Percentiles rank a stretch among this genome's conserved stretches.
phyloP scores from a whole-genome alignment of 2,888 invertebrate species.

The Ochropleura leucogaster region DNA sequence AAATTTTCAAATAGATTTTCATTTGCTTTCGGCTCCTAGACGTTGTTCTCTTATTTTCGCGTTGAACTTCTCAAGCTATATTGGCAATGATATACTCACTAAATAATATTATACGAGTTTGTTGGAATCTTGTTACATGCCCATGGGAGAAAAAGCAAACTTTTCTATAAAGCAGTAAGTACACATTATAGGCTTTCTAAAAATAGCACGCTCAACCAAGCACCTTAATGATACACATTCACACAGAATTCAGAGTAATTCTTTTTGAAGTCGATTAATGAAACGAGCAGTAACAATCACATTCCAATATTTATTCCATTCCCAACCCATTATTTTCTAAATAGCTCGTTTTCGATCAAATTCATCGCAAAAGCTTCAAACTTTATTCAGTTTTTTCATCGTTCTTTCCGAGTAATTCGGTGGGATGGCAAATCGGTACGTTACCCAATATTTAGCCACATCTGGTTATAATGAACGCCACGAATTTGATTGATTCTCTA shows the following conservation, averaged over 20 bases:
- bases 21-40: too few species aligned
- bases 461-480: background rate
- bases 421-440: background rate
- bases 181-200: background rate
- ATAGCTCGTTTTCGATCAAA: background rate
- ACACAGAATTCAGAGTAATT: conserved; percentile 3
- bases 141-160: background rate
- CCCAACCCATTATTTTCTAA: conserved; percentile 2
- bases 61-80: background rate
- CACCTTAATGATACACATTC: background rate
- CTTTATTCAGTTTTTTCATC: background rate
- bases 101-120: too few species aligned
- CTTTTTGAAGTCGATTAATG: conserved; percentile 19
- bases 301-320: conserved; percentile 9
- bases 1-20: too few species aligned
- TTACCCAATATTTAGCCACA: conserved; percentile 9
- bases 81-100: background rate
- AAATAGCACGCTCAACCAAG: conserved; percentile 4
- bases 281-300: conserved; percentile 2
- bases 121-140: background rate
- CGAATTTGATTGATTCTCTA: conserved; percentile 8
- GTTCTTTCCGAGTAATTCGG: conserved; percentile 7
- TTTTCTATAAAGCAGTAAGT: background rate
- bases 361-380: background rate
- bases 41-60: background rate